A percentile compares a stretch with the other conserved stretches of the same genome.
Conservation (phyloP, 2,888 invertebrate genomes). For the Tineola bisselliella region DNA sequence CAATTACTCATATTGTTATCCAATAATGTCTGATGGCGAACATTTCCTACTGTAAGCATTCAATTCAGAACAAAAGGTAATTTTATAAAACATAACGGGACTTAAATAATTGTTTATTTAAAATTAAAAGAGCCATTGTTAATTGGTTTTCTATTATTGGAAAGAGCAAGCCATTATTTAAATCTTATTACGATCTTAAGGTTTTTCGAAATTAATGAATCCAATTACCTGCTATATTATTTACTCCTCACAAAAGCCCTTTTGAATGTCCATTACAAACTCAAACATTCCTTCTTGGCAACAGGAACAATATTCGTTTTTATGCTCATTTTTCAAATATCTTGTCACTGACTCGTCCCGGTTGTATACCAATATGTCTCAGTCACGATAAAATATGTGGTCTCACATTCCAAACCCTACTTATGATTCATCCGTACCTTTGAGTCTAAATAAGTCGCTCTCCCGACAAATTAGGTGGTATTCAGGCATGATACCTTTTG, state of each 20-base stretch:
- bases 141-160: neutral
- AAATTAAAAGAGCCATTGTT: neutral
- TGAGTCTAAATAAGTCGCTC: conserved; percentile 14
- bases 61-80: conserved; percentile 10
- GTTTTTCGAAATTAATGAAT: neutral
- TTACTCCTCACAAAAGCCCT: neutral
- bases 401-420: conserved; percentile 31
- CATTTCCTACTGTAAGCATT: conserved; percentile 1
- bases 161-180: neutral
- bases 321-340: conserved; percentile 20
- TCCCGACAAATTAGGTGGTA: neutral
- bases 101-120: neutral
- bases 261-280: neutral
- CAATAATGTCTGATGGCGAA: conserved; percentile 16
- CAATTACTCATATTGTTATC: conserved; percentile 22
- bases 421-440: conserved; percentile 33
- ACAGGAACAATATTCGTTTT: neutral
- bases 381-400: conserved; percentile 22
- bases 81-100: neutral
- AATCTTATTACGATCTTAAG: neutral
- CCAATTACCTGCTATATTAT: neutral
- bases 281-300: neutral
- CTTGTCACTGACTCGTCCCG: conserved; percentile 36
- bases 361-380: conserved; percentile 30
- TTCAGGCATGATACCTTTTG: neutral